A percentile compares a stretch with the other conserved stretches of the same genome.
phyloP scores from a whole-genome alignment of 2,888 invertebrate genomes.

The Dasypolia templi region DNA sequence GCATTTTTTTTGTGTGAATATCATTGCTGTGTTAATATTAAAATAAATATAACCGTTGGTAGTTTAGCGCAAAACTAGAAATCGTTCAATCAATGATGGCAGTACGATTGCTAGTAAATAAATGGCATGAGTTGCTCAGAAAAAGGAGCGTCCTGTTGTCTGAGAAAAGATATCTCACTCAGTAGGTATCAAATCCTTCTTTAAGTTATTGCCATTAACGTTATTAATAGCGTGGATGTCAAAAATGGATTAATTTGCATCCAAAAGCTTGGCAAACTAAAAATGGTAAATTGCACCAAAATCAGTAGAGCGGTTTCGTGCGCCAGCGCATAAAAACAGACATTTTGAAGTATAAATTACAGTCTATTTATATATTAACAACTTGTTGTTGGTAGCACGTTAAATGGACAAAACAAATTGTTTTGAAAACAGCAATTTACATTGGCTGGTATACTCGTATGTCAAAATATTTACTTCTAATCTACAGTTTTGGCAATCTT shows the following conservation, averaged over 20 bases:
- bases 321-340: conserved; percentile 50
- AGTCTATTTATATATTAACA: conserved; percentile 50
- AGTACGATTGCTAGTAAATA: background rate
- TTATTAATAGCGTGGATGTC: background rate
- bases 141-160: background rate
- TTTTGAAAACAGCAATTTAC: conserved; percentile 30
- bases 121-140: background rate
- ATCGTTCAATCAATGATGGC: background rate
- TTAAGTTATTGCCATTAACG: background rate
- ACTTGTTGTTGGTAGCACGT: conserved; percentile 30
- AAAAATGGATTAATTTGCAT: background rate
- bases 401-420: conserved; percentile 19
- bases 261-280: background rate
- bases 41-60: background rate
- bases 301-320: background rate
- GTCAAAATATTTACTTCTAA: conserved; percentile 3
- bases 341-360: conserved; percentile 44
- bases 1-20: background rate
- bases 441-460: background rate
- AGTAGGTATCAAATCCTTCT: background rate
- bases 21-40: background rate
- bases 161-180: background rate
- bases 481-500: background rate
- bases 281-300: conserved; percentile 9
- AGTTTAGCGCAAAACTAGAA: background rate